Evolutionary conservation across 2,888 invertebrate species (phyloP).

Genomic region (Ernsta delagoae): DNA sequence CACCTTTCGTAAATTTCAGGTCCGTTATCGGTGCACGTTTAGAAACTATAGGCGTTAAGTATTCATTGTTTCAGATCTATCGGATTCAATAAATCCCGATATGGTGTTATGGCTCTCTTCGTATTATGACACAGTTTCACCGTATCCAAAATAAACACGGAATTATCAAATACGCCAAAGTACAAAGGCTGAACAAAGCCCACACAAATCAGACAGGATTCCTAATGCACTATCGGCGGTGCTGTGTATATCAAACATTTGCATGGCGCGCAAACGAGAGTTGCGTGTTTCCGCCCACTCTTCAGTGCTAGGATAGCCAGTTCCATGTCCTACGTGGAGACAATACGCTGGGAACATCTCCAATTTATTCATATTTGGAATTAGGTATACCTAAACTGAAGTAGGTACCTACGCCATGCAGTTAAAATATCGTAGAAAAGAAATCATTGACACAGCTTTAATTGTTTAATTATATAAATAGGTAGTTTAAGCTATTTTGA

Average conservation of each 20-base stretch:
- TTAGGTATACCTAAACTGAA: no score
- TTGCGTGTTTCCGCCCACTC: conserved; percentile 79
- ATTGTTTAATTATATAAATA: no score
- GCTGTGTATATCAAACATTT: conserved; percentile 70
- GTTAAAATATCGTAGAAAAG: no score
- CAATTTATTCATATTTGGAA: no score
- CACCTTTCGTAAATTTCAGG: not conserved
- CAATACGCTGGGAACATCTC: no score
- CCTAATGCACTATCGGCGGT: conserved; percentile 70
- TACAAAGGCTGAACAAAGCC: conserved; percentile 65
- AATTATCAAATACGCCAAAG: conserved; percentile 36
- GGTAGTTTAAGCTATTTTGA: no score
- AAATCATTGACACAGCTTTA: no score
- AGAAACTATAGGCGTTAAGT: conserved; percentile 15
- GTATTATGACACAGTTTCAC: conserved; percentile 34
- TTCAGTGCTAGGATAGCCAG: not conserved
- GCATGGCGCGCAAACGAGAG: conserved; percentile 69
- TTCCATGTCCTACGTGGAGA: no score
- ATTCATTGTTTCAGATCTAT: conserved; percentile 33
- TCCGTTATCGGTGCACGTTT: conserved; percentile 13
- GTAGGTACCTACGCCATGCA: no score
- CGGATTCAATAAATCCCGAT: conserved; percentile 26
- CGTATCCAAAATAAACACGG: conserved; percentile 35
- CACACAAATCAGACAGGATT: conserved; percentile 80
- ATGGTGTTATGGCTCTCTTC: conserved; percentile 35